Base-by-base conservation (phyloP, 2,888 invertebrate genomes). In the Mimumesa dahlbomi region DNA sequence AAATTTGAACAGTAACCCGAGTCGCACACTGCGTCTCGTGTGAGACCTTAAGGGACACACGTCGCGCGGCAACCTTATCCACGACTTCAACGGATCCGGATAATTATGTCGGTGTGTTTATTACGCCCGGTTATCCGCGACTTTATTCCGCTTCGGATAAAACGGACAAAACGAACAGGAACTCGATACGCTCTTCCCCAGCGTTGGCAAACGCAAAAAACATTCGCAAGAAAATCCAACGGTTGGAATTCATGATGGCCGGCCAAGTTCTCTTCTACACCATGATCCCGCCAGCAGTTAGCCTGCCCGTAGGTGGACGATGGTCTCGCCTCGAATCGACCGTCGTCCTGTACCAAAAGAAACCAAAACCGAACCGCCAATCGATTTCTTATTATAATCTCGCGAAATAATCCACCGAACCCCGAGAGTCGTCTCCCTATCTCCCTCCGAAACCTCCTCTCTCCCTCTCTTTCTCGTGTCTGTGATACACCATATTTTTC, bases 91-190 rank as follows among this genome's bases (percentile, higher is more conserved):
- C 29, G 69, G 70, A 79, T 71, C 84, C 64, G 73, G 82, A 84
- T 86, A 86, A 87, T 86, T 87, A 86, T 83, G 78, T 85, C 76
- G 81, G 77, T 68, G 81, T 80, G 84, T 86, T 87, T 86, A 87
- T 85, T 84, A 74, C 79, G 25, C 34, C 68, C 75, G 75, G 73
- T 79, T 75, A 74, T 75, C 77, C 79, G 77, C 79, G 77, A 73
- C 74, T 83, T 80, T 73, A 79, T 77, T 85, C 80, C 68, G 65
- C 65, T 45, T 52, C 62, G 25, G 57, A 72, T 72, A 68, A 73
- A 71, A 63, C n/a, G 58, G 64, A 58, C 16, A 52, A 52, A 52
- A 45, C 18, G 67, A 56, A 50, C 22, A 21, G 65, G 9, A 61
- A 50, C 64, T 69, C 52, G 70, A 71, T 54, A 74, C n/a, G n/a